These are phyloP conservation scores for Montipora cactus DNA, from an alignment of 64 coral and sea anemone species.

Conservation along the genomic window DNA sequence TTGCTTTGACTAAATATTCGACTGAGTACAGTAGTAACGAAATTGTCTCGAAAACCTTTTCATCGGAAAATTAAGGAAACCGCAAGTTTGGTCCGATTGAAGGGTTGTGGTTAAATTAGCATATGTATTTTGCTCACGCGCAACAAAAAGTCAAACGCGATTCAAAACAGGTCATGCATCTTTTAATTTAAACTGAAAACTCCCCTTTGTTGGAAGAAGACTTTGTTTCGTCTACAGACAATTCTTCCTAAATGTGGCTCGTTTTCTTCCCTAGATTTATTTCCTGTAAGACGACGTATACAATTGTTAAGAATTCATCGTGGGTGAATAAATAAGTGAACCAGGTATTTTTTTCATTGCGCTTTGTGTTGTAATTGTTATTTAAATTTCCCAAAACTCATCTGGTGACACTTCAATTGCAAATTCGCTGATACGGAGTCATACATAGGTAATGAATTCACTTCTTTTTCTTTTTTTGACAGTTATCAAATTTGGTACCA, in stretches of 20 bases:
- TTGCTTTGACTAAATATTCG: background rate
- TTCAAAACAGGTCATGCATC: background rate
- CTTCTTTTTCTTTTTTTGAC: background rate
- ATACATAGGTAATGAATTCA: constrained; percentile 3
- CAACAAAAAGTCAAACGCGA: background rate
- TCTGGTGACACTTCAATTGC: background rate
- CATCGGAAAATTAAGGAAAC: background rate
- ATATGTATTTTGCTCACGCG: background rate
- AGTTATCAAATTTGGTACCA: background rate
- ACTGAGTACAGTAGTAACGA: background rate
- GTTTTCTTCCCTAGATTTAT: background rate
- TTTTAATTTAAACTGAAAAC: background rate
- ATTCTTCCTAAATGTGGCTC: background rate
- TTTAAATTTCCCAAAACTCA: background rate
- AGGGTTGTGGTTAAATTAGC: background rate
- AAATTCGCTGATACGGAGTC: background rate
- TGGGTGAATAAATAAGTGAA: background rate
- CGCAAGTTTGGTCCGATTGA: background rate
- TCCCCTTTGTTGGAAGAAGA: background rate
- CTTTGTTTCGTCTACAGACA: background rate
- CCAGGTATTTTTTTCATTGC: background rate
- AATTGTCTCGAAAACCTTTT: background rate
- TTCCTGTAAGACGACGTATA: background rate
- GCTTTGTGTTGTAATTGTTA: background rate
- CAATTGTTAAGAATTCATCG: background rate